Evolutionary conservation across 1,140 invertebrate species (phyloP), one percentile per base, ranked within the genome.

Genomic region (Sipha flava): DNA sequence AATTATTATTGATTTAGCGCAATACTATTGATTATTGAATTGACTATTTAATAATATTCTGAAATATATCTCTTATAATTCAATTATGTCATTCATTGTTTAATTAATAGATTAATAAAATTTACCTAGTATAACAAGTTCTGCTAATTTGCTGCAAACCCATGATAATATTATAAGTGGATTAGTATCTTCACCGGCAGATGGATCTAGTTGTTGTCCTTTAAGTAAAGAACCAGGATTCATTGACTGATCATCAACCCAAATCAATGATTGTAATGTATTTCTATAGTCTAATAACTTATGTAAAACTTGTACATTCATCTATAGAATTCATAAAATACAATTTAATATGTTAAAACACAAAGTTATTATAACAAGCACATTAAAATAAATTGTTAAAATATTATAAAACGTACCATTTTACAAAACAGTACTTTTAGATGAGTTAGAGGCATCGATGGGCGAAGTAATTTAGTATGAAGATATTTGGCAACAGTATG

Each of bases 341-440:
- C 16, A 66, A 31, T 29, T 3, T 2, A 68, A 18, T 68, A 29
- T 29, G 18, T 1, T 40, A 10, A 40, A 40, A 40, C n/a, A n/a
- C n/a, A n/a, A n/a, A n/a, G n/a, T n/a, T n/a, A n/a, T n/a, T n/a
- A n/a, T n/a, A n/a, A n/a, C n/a, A n/a, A n/a, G n/a, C n/a, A n/a
- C n/a, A n/a, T n/a, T n/a, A n/a, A n/a, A n/a, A n/a, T n/a, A n/a
- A n/a, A n/a, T n/a, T n/a, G n/a, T n/a, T n/a, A n/a, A n/a, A n/a
- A n/a, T n/a, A n/a, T 37, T 1, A 26, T 26, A 18, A 68, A 47
- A 70, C 23, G 88, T 82, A 92, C 87, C 83, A 88, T 85, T 84
- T 91, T 89, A 85, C 92, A 94, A 85, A 94, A 94, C 73, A 93
- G 88, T 52, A 91, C 89, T 83, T 91, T 90, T 54, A 93, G 87